Conservation (phyloP, 2,888 invertebrate species). For the Eugnorisma glareosa region DNA sequence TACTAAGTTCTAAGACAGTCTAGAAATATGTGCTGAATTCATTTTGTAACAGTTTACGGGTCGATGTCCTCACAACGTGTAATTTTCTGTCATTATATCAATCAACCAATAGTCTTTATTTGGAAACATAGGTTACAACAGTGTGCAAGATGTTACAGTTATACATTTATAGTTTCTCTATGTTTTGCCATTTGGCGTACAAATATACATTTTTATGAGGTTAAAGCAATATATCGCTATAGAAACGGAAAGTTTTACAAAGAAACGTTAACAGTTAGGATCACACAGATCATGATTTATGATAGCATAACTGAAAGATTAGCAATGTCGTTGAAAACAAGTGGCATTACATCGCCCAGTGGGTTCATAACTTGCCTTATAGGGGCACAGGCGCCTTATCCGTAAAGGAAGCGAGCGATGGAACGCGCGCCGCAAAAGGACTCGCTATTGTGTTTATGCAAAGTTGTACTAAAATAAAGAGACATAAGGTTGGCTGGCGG, state of each 20-base stretch:
- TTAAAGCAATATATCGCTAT: too few species aligned
- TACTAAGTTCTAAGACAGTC: background rate
- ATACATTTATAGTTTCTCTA: too few species aligned
- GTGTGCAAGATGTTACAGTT: too few species aligned
- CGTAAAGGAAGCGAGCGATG: conserved; percentile 78
- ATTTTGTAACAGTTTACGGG: background rate
- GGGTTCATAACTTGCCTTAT: conserved; percentile 69
- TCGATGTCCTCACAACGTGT: background rate
- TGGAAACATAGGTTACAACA: too few species aligned
- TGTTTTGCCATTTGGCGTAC: too few species aligned
- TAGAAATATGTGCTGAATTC: background rate
- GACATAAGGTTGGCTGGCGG: conserved; percentile 38
- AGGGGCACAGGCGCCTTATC: conserved; percentile 68
- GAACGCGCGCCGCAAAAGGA: conserved; percentile 70
- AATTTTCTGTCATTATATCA: too few species aligned
- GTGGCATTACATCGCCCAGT: conserved; percentile 72
- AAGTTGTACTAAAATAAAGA: conserved; percentile 67
- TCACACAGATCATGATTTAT: conserved; percentile 43
- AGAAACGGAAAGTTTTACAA: conserved; percentile 1
- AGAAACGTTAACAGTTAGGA: conserved; percentile 15
- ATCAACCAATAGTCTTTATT: too few species aligned
- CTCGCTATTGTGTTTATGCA: conserved; percentile 77
- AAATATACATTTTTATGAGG: too few species aligned
- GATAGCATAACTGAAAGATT: conserved; percentile 45
- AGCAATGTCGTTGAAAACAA: conserved; percentile 67